phyloP scores from a whole-genome alignment of 2,113 vertebrate genomes.

The Phycodurus eques region DNA sequence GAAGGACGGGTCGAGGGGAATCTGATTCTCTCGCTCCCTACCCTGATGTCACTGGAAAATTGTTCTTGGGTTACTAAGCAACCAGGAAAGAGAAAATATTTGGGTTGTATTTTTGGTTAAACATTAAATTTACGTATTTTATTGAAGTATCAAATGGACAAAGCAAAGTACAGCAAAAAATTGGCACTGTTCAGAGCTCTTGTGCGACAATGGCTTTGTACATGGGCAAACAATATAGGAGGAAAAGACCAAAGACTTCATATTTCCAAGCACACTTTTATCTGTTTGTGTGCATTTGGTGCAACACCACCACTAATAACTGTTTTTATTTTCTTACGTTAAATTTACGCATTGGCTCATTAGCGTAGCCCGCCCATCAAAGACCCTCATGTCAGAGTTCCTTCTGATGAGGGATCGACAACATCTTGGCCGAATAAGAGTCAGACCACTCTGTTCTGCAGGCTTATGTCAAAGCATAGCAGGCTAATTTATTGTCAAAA shows the following conservation, averaged over 20 bases:
- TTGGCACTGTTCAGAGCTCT: conserved; percentile 34
- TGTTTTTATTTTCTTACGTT: neutral
- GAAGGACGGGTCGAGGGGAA: conserved; percentile 14
- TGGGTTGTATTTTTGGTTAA: conserved; percentile 63
- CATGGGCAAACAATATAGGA: neutral
- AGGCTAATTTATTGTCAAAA: neutral
- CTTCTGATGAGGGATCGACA: neutral
- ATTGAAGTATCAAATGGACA: conserved; percentile 48
- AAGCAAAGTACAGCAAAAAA: conserved; percentile 37
- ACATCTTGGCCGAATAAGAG: neutral
- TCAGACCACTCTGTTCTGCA: neutral
- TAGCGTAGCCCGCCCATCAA: neutral
- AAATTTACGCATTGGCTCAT: neutral
- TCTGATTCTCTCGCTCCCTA: conserved; percentile 42
- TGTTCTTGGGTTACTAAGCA: conserved; percentile 75
- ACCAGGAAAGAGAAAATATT: conserved; percentile 73
- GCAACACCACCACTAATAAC: neutral
- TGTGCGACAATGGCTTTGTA: conserved; percentile 33
- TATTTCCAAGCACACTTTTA: conserved; percentile 17
- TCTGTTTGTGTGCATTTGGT: neutral
- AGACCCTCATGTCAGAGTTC: neutral
- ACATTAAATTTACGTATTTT: conserved; percentile 44
- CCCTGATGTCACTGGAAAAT: conserved; percentile 75
- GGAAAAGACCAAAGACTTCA: conserved; percentile 34
- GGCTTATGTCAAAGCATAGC: conserved; percentile 4